Evolutionary conservation across 64 coral and sea anemone genomes (phyloP).

Genomic region (Trachythela sp.): DNA sequence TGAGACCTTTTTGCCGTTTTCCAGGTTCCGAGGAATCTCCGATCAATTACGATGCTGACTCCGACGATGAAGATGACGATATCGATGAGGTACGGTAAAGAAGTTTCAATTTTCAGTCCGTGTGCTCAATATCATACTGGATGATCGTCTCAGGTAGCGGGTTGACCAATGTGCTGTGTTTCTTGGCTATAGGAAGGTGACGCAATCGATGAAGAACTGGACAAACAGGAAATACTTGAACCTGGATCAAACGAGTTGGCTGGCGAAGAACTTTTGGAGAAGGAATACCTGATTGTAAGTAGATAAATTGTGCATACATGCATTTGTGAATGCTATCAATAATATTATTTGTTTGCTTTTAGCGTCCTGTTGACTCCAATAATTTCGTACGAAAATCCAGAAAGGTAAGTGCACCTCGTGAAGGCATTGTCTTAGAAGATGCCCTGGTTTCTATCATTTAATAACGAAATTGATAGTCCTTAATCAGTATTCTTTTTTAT

Average conservation of each 20-base stretch:
- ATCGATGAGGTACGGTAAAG: constrained; percentile 71
- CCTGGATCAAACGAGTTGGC: constrained; percentile 50
- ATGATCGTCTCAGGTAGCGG: no score
- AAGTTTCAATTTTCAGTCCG: not conserved
- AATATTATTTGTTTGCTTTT: not conserved
- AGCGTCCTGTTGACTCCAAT: not conserved
- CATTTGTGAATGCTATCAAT: no score
- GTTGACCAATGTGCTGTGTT: not conserved
- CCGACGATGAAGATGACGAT: constrained; percentile 95
- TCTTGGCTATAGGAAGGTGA: constrained; percentile 69
- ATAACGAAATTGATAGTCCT: no score
- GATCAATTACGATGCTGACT: constrained; percentile 71
- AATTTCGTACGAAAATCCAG: not conserved
- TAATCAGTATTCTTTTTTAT: not conserved
- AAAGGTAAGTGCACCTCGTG: not conserved
- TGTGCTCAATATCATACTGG: no score
- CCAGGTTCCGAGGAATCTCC: constrained; percentile 59
- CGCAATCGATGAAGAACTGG: constrained; percentile 82
- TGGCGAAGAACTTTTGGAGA: constrained; percentile 69
- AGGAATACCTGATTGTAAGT: constrained; percentile 54
- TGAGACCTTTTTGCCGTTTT: not conserved
- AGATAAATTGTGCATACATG: not conserved
- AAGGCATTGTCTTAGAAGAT: no score
- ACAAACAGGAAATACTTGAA: constrained; percentile 78
- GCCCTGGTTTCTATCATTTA: not conserved